A percentile compares a stretch with the other conserved stretches of the same genome.
Conservation (phyloP, 2,888 invertebrate species). For the Nephrotoma flavescens region DNA sequence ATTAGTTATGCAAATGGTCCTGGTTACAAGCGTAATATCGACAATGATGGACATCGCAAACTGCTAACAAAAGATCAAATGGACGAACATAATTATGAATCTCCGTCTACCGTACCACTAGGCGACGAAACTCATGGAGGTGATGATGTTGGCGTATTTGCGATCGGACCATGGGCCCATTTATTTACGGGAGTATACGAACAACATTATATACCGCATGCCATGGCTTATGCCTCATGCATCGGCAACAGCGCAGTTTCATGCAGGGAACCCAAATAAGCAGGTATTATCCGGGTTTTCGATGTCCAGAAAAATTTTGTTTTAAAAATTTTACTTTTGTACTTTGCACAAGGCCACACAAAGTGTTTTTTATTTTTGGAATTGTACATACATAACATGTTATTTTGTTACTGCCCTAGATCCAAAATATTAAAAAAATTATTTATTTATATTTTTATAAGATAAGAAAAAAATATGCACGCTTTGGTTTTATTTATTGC, state of each 20-base stretch:
- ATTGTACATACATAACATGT: too few relatives aligned
- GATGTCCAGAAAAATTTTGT: background rate
- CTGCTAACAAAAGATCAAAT: slow-evolving; percentile 26
- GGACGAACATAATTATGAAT: slow-evolving; percentile 16
- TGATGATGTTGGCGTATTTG: slow-evolving; percentile 67
- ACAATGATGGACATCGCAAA: slow-evolving; percentile 24
- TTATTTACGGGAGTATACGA: slow-evolving; percentile 67
- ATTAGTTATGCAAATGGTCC: slow-evolving; percentile 51
- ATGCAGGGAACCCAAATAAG: background rate
- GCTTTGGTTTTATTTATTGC: too few relatives aligned
- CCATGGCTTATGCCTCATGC: slow-evolving; percentile 57
- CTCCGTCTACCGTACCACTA: slow-evolving; percentile 44
- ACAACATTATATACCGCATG: slow-evolving; percentile 63
- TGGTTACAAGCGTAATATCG: slow-evolving; percentile 37
- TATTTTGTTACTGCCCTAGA: too few relatives aligned
- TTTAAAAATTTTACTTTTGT: background rate
- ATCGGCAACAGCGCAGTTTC: slow-evolving; percentile 40
- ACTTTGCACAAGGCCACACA: background rate
- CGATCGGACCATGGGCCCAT: slow-evolving; percentile 64
- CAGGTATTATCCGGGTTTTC: background rate
- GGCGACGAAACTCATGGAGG: slow-evolving; percentile 56
- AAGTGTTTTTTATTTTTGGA: too few relatives aligned
- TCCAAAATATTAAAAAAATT: background rate
- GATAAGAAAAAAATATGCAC: too few relatives aligned
- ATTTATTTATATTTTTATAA: too few relatives aligned